These are phyloP conservation scores for Trachurus trachurus DNA, from an alignment of 2,797 vertebrate genomes.

Conservation along the genomic window DNA sequence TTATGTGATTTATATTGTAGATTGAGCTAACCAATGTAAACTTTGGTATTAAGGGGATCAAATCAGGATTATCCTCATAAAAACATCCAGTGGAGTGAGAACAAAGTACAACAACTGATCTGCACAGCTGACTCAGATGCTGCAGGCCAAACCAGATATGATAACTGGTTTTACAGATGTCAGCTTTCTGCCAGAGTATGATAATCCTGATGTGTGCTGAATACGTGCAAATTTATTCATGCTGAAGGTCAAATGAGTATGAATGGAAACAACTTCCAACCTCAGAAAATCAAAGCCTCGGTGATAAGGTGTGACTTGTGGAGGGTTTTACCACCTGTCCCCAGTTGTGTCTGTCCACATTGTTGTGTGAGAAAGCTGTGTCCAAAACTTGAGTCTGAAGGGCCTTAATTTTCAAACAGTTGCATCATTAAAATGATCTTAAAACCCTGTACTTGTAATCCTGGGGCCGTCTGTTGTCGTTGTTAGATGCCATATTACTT, in stretches of 20 bases:
- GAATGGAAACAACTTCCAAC: not conserved
- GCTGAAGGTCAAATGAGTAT: not conserved
- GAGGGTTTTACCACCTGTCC: too few species aligned
- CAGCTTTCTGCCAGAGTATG: conserved; percentile 24
- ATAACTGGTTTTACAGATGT: not conserved
- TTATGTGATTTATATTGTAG: not conserved
- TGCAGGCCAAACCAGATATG: not conserved
- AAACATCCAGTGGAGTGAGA: not conserved
- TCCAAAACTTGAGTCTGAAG: too few species aligned
- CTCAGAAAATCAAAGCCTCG: not conserved
- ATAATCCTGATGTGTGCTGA: conserved; percentile 7
- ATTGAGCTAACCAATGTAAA: not conserved
- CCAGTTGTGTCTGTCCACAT: too few species aligned
- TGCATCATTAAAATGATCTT: too few species aligned
- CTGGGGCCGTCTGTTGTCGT: too few species aligned
- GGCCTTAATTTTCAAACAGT: too few species aligned
- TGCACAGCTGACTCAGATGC: conserved; percentile 9
- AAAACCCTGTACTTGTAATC: too few species aligned
- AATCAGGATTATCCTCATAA: not conserved
- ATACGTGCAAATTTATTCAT: not conserved
- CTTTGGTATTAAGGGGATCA: not conserved
- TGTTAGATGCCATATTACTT: too few species aligned
- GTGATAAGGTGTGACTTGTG: too few species aligned
- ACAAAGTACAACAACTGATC: not conserved
- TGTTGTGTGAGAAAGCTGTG: too few species aligned